Evolutionary conservation across 1,140 invertebrate species (phyloP).

Genomic region (Drosophila albomicans): DNA sequence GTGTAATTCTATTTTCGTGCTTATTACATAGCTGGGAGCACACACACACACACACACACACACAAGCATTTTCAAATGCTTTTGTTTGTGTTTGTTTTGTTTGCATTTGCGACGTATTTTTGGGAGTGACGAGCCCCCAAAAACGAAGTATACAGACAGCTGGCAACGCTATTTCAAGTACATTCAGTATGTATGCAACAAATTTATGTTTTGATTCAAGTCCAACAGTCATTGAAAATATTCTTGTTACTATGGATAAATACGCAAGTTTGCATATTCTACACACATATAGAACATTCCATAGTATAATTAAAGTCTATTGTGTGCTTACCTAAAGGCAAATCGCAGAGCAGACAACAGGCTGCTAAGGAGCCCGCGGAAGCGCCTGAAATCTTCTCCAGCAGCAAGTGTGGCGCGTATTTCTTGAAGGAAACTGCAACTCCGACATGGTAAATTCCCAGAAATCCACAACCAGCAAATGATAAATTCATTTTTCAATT

Average conservation of each 20-base stretch:
- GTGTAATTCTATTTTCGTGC: slow-evolving; percentile 34
- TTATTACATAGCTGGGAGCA: slow-evolving; percentile 20
- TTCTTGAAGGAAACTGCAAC: slow-evolving; percentile 98
- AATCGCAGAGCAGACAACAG: slow-evolving; percentile 95
- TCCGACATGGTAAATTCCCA: slow-evolving; percentile 99
- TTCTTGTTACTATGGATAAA: not conserved
- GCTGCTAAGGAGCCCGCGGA: slow-evolving; percentile 98
- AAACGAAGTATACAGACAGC: slow-evolving; percentile 24
- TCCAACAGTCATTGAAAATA: not conserved
- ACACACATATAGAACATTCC: not conserved
- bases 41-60: not conserved
- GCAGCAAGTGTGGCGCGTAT: slow-evolving; percentile 96
- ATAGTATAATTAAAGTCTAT: not conserved
- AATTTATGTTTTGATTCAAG: not conserved
- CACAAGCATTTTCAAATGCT: not conserved
- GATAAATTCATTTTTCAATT: slow-evolving; percentile 92
- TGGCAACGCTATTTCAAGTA: not conserved
- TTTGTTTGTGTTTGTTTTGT: slow-evolving; percentile 23
- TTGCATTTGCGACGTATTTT: slow-evolving; percentile 25
- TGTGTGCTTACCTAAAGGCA: slow-evolving; percentile 90
- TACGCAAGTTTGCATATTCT: not conserved
- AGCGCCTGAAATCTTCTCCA: slow-evolving; percentile 97
- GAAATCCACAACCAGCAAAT: slow-evolving; percentile 99
- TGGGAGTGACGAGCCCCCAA: slow-evolving; percentile 46
- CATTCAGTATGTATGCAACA: not conserved